Conservation (phyloP, 35 echinoderm and acorn worm species). For the Heliocidaris erythrogramma region DNA sequence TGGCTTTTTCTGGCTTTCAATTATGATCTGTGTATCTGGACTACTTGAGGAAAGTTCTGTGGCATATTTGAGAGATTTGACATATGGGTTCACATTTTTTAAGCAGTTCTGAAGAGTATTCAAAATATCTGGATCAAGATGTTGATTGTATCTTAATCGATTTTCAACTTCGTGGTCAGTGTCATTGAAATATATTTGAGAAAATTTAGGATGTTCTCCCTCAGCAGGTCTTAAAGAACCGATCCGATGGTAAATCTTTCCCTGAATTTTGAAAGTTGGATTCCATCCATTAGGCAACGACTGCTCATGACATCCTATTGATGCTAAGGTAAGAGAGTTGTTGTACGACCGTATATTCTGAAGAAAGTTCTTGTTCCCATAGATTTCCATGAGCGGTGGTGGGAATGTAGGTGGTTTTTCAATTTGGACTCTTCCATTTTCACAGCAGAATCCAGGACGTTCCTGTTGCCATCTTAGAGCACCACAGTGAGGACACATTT, state of each 20-base stretch:
- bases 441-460: conserved; percentile 9
- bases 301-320: conserved; percentile 33
- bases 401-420: background rate
- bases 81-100: conserved; percentile 14
- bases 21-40: background rate
- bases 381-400: background rate
- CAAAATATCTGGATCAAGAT: background rate
- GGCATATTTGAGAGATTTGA: conserved; percentile 29
- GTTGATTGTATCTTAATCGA: background rate
- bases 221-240: conserved; percentile 10
- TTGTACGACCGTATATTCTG: conserved; percentile 48
- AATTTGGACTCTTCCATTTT: background rate
- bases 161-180: conserved; percentile 15
- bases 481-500: background rate
- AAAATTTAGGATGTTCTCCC: background rate
- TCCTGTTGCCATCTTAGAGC: background rate
- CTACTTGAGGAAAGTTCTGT: background rate
- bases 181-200: conserved; percentile 46
- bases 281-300: background rate
- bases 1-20: conserved; percentile 37
- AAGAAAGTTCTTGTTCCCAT: background rate
- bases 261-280: conserved; percentile 38
- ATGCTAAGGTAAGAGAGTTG: conserved; percentile 37
- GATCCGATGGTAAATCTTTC: conserved; percentile 18
- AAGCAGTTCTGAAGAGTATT: conserved; percentile 29